Evolutionary conservation across 2,113 vertebrate species (phyloP).

Genomic region (Antechinus flavipes): DNA sequence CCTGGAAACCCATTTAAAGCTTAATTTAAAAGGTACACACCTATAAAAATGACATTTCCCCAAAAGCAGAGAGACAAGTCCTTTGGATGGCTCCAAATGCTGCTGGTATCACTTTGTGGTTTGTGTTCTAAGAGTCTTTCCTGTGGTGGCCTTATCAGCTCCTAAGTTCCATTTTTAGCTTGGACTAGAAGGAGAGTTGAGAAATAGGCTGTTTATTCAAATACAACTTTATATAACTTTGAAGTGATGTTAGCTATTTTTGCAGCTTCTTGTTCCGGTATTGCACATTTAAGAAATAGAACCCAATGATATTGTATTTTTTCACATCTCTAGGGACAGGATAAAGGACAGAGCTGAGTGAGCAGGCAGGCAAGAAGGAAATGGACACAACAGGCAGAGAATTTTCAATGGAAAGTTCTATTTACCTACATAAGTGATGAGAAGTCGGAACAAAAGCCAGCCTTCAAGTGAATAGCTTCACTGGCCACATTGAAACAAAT

Average conservation of each 20-base stretch:
- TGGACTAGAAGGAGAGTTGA: not conserved
- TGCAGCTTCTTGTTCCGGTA: not conserved
- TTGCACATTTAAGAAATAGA: not conserved
- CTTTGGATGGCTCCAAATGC: not conserved
- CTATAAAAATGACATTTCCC: not conserved
- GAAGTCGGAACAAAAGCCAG: not conserved
- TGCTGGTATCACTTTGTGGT: not conserved
- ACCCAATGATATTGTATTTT: not conserved
- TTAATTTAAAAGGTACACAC: constrained; percentile 19
- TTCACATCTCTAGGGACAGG: not conserved
- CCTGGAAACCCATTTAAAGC: constrained; percentile 53
- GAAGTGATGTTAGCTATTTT: constrained; percentile 16
- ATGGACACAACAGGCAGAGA: not conserved
- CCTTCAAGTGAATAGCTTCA: constrained; percentile 1
- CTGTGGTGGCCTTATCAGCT: not conserved
- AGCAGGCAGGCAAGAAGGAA: not conserved
- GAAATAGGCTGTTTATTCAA: constrained; percentile 14
- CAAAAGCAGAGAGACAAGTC: not conserved
- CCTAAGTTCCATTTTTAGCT: constrained; percentile 22
- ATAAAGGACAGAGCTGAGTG: constrained; percentile 29
- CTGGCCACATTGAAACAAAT: not conserved
- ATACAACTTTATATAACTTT: not conserved
- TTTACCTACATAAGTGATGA: not conserved
- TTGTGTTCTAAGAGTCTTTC: not conserved
- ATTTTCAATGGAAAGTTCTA: constrained; percentile 16